These are phyloP conservation scores for Nymphalis c-album DNA, from an alignment of 2,888 invertebrate genomes.

Conservation along the genomic window DNA sequence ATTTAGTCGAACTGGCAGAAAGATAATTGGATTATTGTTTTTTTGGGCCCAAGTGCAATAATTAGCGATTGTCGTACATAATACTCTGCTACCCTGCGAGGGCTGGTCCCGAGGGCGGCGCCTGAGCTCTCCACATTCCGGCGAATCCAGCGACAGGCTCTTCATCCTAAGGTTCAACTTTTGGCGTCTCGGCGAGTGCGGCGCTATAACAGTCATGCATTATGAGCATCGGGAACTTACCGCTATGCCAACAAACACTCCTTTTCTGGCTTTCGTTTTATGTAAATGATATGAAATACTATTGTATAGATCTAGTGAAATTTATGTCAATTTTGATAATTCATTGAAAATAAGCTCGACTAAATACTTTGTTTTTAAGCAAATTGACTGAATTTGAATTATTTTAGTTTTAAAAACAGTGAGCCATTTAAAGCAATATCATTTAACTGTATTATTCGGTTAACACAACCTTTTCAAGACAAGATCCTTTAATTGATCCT, in stretches of 20 bases:
- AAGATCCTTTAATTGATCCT: not conserved
- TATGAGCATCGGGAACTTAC: slow-evolving; percentile 56
- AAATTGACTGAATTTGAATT: slow-evolving; percentile 13
- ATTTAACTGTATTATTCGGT: not conserved
- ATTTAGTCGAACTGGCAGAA: not conserved
- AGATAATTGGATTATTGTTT: slow-evolving; percentile 43
- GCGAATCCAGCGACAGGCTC: slow-evolving; percentile 97
- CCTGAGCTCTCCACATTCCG: slow-evolving; percentile 92
- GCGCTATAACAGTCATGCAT: slow-evolving; percentile 86
- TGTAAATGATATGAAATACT: slow-evolving; percentile 19
- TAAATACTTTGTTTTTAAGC: slow-evolving; percentile 18
- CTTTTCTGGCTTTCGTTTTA: slow-evolving; percentile 5
- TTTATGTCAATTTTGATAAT: slow-evolving; percentile 7
- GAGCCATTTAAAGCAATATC: not conserved
- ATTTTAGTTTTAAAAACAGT: not conserved
- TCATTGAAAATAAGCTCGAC: slow-evolving; percentile 22
- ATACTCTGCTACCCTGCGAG: slow-evolving; percentile 82
- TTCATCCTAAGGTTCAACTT: slow-evolving; percentile 98
- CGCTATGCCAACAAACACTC: slow-evolving; percentile 17
- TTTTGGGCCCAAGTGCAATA: slow-evolving; percentile 61
- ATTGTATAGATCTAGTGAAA: slow-evolving; percentile 17
- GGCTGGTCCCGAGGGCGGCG: slow-evolving; percentile 83
- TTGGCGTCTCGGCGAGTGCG: slow-evolving; percentile 97
- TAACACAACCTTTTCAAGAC: slow-evolving; percentile 12
- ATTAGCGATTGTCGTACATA: slow-evolving; percentile 78